Conservation (phyloP, 2,797 vertebrate species). For the Loris lydekkerianus region DNA sequence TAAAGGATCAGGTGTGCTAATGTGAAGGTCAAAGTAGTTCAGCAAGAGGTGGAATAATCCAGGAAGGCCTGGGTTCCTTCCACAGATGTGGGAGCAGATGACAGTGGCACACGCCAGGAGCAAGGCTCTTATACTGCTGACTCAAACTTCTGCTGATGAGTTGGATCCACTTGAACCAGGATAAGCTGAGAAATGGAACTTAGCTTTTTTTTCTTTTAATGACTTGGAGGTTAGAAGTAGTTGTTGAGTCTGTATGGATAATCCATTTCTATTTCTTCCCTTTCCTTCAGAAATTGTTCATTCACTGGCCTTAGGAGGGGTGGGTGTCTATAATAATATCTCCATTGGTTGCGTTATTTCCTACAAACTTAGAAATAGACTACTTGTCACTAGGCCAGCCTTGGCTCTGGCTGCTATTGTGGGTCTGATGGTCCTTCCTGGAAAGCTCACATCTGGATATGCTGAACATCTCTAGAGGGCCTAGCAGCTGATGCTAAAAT, state of each 20-base stretch:
- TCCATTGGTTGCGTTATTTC: conserved; percentile 19
- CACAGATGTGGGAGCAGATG: background rate
- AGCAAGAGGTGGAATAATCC: background rate
- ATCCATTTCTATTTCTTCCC: conserved; percentile 43
- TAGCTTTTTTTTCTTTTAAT: conserved; percentile 26
- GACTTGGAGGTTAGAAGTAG: background rate
- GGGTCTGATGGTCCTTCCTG: conserved; percentile 64
- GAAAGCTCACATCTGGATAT: conserved; percentile 67
- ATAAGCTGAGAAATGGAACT: conserved; percentile 6
- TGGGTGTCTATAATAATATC: conserved; percentile 12
- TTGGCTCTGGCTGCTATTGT: conserved; percentile 47
- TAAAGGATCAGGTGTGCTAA: background rate
- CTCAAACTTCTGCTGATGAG: background rate
- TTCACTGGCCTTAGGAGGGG: background rate
- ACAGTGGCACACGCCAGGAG: background rate
- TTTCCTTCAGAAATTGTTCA: conserved; percentile 38
- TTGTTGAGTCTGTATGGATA: conserved; percentile 52
- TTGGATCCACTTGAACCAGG: conserved; percentile 15
- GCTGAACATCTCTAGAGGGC: conserved; percentile 59
- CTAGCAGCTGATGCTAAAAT: conserved; percentile 74
- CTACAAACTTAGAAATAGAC: conserved; percentile 2
- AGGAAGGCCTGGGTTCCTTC: background rate
- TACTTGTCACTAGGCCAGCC: background rate
- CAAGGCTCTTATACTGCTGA: conserved; percentile 25
- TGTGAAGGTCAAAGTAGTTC: background rate